Evolutionary conservation across 2,113 vertebrate species (phyloP).

Genomic region (Sylvietta virens): DNA sequence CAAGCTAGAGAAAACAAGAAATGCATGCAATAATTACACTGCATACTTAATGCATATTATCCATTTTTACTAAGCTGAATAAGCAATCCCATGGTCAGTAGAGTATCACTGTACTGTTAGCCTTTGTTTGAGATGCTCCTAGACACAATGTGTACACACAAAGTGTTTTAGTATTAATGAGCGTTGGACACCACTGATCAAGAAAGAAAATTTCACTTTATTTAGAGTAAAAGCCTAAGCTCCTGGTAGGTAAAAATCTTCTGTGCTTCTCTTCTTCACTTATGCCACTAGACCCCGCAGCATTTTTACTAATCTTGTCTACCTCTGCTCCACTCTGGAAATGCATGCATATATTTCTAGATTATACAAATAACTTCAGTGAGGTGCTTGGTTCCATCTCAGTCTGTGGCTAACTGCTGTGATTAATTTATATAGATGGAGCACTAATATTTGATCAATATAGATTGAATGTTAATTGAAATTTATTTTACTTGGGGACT

Average conservation of each 20-base stretch:
- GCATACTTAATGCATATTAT: neutral
- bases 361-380: neutral
- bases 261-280: neutral
- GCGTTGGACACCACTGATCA: neutral
- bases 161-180: neutral
- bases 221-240: neutral
- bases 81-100: rapidly evolving
- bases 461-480: neutral
- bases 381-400: neutral
- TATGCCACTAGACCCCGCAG: neutral
- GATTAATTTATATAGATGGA: neutral
- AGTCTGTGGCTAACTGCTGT: neutral
- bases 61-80: neutral
- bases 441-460: neutral
- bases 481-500: neutral
- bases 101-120: neutral
- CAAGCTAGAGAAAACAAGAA: neutral
- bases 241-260: neutral
- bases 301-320: neutral
- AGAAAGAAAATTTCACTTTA: neutral
- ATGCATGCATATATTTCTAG: neutral
- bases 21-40: neutral
- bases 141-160: neutral
- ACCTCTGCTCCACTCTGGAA: neutral
- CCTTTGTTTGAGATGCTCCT: neutral